phyloP scores from a whole-genome alignment of 2,113 vertebrate species.

The Nipponia nippon region DNA sequence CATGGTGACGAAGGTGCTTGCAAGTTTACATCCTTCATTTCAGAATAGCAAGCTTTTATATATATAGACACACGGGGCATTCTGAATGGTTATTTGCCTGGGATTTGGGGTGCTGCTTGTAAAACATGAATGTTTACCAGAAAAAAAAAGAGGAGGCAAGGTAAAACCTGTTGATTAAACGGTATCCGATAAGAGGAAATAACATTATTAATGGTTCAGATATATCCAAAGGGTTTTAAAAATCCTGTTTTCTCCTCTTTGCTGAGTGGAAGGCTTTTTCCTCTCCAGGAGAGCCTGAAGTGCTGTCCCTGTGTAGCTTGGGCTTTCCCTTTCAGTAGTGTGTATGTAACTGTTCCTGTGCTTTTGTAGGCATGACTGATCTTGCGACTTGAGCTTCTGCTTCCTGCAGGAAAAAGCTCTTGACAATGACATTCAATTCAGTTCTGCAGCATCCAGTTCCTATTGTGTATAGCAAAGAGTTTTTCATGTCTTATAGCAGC shows the following conservation, averaged over 20 bases:
- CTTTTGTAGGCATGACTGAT: background rate
- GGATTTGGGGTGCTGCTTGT: background rate
- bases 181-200: background rate
- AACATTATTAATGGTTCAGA: background rate
- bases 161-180: background rate
- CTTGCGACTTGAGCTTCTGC: background rate
- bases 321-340: background rate
- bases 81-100: background rate
- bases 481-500: background rate
- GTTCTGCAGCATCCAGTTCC: background rate
- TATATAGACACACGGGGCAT: background rate
- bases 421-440: background rate
- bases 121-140: background rate
- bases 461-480: background rate
- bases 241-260: background rate
- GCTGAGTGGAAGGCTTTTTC: background rate
- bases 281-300: background rate
- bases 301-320: background rate
- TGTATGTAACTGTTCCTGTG: background rate
- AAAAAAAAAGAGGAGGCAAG: background rate
- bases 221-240: background rate
- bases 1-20: background rate
- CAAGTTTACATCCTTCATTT: background rate
- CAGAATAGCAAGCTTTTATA: background rate
- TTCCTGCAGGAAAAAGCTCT: background rate